Conservation (phyloP, 2,113 vertebrate species). For the Orthonyx spaldingii region DNA sequence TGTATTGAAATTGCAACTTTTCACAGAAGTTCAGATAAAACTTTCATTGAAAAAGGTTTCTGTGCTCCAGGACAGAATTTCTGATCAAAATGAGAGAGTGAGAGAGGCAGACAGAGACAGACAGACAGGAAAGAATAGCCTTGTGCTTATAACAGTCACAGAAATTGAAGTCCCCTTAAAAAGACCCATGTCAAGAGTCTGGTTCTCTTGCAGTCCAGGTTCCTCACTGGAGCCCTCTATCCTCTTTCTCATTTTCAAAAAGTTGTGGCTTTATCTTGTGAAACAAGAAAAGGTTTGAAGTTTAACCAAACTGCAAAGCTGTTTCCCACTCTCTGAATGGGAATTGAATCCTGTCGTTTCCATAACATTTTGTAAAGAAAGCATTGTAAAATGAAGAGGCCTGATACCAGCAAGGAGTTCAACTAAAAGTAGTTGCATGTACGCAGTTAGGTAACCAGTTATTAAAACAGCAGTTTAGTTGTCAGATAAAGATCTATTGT, state of each 20-base stretch:
- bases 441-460: not conserved
- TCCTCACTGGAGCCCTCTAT: not conserved
- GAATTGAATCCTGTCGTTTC: not conserved
- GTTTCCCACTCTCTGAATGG: not conserved
- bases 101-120: not conserved
- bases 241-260: not conserved
- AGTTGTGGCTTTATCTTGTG: not conserved
- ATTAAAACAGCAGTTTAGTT: not conserved
- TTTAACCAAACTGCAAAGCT: not conserved
- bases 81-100: not conserved
- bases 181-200: not conserved
- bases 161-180: not conserved
- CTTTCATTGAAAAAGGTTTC: not conserved
- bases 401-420: not conserved
- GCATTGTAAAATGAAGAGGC: not conserved
- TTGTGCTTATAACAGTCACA: not conserved
- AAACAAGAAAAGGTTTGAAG: not conserved
- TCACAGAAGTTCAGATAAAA: not conserved
- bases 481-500: not conserved
- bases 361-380: not conserved
- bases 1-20: not conserved
- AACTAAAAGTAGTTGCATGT: not conserved
- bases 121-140: not conserved
- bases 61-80: slow-evolving; percentile 5
- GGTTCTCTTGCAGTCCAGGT: not conserved